These are phyloP conservation scores for Nephrotoma appendiculata DNA, from an alignment of 2,888 invertebrate genomes.

Conservation along the genomic window DNA sequence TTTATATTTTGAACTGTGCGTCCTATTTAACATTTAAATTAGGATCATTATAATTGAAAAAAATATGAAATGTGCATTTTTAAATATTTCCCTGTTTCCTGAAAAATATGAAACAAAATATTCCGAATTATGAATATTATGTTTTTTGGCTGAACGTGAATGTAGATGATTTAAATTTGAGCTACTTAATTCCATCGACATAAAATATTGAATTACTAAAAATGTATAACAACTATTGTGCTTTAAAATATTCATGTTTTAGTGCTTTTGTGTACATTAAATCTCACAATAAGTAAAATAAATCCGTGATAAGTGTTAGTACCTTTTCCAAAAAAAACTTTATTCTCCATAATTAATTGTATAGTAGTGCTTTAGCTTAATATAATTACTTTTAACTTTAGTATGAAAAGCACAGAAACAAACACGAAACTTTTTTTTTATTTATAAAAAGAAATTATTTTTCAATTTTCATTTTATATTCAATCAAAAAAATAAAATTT, in stretches of 20 bases:
- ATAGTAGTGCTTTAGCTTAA: neutral
- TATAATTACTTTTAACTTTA: neutral
- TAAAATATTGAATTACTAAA: too few species aligned
- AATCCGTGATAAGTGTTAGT: neutral
- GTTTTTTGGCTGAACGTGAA: too few species aligned
- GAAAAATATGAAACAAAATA: too few species aligned
- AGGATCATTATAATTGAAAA: too few species aligned
- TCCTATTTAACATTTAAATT: too few species aligned
- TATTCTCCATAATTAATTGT: neutral
- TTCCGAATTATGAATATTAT: too few species aligned
- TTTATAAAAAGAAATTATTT: neutral
- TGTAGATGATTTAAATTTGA: too few species aligned
- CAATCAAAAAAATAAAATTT: neutral
- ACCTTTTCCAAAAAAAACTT: neutral
- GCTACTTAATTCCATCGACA: too few species aligned
- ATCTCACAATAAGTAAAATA: neutral
- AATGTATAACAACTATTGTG: neutral
- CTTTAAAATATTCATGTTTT: neutral
- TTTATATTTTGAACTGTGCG: too few species aligned
- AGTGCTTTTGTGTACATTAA: neutral
- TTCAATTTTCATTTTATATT: neutral
- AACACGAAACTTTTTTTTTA: neutral
- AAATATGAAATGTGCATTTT: too few species aligned
- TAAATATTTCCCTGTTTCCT: too few species aligned
- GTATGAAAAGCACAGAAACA: neutral